phyloP scores from a whole-genome alignment of 2,797 vertebrate species.

The Ataeniobius toweri region DNA sequence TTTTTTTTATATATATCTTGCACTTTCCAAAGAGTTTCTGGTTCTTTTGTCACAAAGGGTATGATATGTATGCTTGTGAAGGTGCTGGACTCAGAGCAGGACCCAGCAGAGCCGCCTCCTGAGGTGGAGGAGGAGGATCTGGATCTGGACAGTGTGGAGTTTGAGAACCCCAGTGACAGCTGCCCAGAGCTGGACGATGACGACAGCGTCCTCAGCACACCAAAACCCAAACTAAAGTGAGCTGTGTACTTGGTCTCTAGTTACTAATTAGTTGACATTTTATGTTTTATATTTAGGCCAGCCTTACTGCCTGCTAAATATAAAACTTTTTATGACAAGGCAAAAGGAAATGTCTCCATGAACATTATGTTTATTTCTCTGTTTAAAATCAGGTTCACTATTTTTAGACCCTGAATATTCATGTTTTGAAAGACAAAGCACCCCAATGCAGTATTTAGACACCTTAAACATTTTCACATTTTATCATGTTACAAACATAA shows the following conservation, averaged over 20 bases:
- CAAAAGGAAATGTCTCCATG: background rate
- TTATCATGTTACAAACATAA: too few species aligned
- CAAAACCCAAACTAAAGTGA: constrained; percentile 96
- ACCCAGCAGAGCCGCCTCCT: constrained; percentile 89
- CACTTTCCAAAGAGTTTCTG: background rate
- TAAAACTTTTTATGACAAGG: background rate
- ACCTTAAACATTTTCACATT: background rate
- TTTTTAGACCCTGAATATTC: background rate
- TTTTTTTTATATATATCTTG: background rate
- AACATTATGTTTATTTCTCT: background rate
- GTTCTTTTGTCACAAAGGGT: background rate
- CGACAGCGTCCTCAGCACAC: constrained; percentile 96
- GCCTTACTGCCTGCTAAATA: background rate
- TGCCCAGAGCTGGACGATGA: constrained; percentile 96
- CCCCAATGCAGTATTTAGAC: background rate
- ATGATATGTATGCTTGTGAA: constrained; percentile 43
- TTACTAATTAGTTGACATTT: background rate
- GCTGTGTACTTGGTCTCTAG: constrained; percentile 17
- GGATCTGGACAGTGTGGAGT: constrained; percentile 93
- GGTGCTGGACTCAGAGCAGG: constrained; percentile 97
- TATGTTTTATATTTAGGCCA: background rate
- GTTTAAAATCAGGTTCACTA: background rate
- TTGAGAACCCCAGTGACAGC: constrained; percentile 96
- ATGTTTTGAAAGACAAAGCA: background rate
- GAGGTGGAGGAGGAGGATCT: constrained; percentile 96